Evolutionary conservation across 2,888 invertebrate species (phyloP).

Genomic region (Netelia fuscicornis): DNA sequence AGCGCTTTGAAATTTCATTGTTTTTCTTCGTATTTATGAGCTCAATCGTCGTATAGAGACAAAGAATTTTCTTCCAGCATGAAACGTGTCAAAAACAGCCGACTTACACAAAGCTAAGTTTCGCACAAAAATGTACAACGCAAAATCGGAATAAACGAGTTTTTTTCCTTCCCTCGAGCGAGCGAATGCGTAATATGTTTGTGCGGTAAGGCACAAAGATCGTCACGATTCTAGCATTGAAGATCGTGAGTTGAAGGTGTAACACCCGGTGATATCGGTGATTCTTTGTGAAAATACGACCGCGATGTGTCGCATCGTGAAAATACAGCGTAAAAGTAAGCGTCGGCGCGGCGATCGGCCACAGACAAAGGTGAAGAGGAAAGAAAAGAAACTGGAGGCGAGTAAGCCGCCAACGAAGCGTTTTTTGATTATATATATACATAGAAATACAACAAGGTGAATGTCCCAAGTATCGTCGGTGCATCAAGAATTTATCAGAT

Average conservation of each 20-base stretch:
- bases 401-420: slow-evolving; percentile 18
- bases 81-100: slow-evolving; percentile 12
- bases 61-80: neutral
- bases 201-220: slow-evolving; percentile 31
- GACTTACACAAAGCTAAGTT: slow-evolving; percentile 20
- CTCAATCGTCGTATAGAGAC: neutral
- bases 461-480: neutral
- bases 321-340: slow-evolving; percentile 33
- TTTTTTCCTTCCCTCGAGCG: neutral
- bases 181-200: slow-evolving; percentile 27
- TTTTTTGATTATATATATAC: slow-evolving; percentile 20
- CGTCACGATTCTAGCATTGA: slow-evolving; percentile 3
- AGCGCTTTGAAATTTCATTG: neutral
- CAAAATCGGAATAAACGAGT: slow-evolving; percentile 48
- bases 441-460: neutral
- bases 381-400: slow-evolving; percentile 27
- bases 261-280: slow-evolving; percentile 16
- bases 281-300: slow-evolving; percentile 33
- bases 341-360: slow-evolving; percentile 44
- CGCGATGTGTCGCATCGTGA: slow-evolving; percentile 14
- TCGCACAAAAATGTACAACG: slow-evolving; percentile 17
- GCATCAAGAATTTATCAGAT: neutral
- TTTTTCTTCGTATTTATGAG: neutral
- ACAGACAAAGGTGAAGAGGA: slow-evolving; percentile 50
- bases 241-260: slow-evolving; percentile 24